phyloP scores from a whole-genome alignment of 2,113 vertebrate species.

The Mionectes macconnelli region DNA sequence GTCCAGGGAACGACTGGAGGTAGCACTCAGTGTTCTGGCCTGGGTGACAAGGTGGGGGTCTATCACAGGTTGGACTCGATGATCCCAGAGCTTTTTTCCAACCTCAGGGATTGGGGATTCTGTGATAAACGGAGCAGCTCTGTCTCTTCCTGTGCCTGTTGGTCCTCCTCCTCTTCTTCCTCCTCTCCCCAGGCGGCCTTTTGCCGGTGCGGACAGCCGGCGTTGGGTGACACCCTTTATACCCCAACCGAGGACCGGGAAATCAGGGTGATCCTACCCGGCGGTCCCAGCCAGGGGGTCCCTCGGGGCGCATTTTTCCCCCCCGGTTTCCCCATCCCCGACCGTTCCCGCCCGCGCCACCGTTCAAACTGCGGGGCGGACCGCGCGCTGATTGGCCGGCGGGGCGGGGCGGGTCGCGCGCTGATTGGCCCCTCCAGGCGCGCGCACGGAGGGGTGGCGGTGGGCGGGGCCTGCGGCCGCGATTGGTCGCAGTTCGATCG shows the following conservation, averaged over 20 bases:
- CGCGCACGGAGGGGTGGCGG: no score
- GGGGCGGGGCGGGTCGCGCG: background rate
- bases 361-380: background rate
- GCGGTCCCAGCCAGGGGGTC: background rate
- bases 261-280: background rate
- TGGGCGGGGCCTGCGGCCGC: no score
- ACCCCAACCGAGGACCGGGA: no score
- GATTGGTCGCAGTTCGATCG: no score
- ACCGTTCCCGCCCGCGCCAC: background rate
- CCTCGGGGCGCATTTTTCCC: background rate
- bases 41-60: background rate
- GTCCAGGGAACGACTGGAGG: background rate
- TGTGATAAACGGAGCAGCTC: background rate
- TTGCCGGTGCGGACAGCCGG: background rate
- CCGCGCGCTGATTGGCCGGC: background rate
- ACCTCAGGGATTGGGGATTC: background rate
- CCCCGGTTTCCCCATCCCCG: background rate
- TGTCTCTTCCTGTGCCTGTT: no score
- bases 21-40: background rate
- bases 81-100: background rate
- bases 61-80: background rate
- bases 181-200: background rate
- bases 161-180: background rate
- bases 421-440: background rate
- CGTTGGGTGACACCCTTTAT: no score